Base-by-base conservation (phyloP, 2,113 vertebrate genomes). In the Hypomesus transpacificus region DNA sequence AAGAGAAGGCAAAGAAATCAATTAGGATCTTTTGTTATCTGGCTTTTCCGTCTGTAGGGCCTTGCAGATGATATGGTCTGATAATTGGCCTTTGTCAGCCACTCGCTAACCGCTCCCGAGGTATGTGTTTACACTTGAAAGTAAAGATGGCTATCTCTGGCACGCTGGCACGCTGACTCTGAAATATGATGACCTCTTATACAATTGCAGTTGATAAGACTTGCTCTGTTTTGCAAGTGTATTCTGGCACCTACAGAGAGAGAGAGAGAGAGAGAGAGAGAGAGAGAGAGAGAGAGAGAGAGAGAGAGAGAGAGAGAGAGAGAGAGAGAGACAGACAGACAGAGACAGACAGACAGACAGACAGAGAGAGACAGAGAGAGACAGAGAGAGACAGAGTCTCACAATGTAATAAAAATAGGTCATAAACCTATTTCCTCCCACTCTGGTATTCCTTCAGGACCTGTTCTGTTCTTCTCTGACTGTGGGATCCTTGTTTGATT, bases 1-100 rank as follows among this genome's bases (percentile, higher is more conserved):
- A 28, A 68, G 14, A 62, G 58, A 52, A 63, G 57, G 66, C 66
- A 67, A 22, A 28, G 66, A 68, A 68, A 68, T 74, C 66, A 74
- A 75, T 75, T 57, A 63, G 46, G 31, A 70, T 57, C 21, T 16
- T 59, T 51, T 18, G 57, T 46, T 70, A 60, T 75, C 71, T 1
- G 56, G 56, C 14, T 74, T 13, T 26, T 74, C 53, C 3, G 63
- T 63, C 66, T 34, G n/a, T 13, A 22, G 20, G 63, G 63, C 58
- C 56, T 69, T 57, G 39, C 46, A 63, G 59, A 69, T 75, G 66
- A 16, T 68, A 74, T 68, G 56, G 16, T 22, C 59, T 13, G n/a
- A 26, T 39, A 39, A 31, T 24, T 60, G 24, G 50, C 50, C 58
- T 39, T 75, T 62, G 58, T 68, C 62, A 56, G 50, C 57, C 13